Evolutionary conservation across 2,797 vertebrate species (phyloP).

Genomic region (Protosalanx chinensis): DNA sequence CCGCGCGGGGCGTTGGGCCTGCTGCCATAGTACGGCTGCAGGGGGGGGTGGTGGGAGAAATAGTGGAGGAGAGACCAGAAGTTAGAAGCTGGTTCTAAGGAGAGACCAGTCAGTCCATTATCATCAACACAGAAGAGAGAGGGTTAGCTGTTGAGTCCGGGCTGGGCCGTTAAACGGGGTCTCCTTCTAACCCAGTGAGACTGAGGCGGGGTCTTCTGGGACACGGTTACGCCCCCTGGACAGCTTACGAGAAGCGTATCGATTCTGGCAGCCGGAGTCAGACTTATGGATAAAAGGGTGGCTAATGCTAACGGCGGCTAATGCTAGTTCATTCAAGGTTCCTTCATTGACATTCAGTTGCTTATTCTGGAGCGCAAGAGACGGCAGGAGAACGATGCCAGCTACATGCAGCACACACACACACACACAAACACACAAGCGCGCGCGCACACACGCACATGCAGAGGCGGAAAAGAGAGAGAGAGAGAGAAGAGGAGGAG

Average conservation of each 20-base stretch:
- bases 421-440: not conserved
- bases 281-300: slow-evolving; percentile 46
- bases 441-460: slow-evolving; percentile 1
- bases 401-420: slow-evolving; percentile 46
- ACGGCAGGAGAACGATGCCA: slow-evolving; percentile 41
- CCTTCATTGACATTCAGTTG: slow-evolving; percentile 67
- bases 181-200: not conserved
- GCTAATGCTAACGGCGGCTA: slow-evolving; percentile 39
- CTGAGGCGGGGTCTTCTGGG: not conserved
- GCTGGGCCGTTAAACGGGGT: not conserved
- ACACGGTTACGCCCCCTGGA: slow-evolving; percentile 13
- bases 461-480: slow-evolving; percentile 8
- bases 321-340: slow-evolving; percentile 57
- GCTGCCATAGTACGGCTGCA: slow-evolving; percentile 87
- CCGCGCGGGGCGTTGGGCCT: slow-evolving; percentile 83
- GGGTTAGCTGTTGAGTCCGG: not conserved
- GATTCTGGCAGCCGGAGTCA: slow-evolving; percentile 41
- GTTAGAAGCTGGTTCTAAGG: not conserved
- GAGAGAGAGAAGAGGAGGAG: slow-evolving; percentile 31
- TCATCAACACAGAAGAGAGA: not conserved
- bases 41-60: slow-evolving; percentile 47
- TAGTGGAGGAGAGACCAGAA: not conserved
- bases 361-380: slow-evolving; percentile 44
- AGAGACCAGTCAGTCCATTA: not conserved
- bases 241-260: slow-evolving; percentile 52